Conservation (phyloP, 2,888 invertebrate genomes). For the Zeuzera pyrina region DNA sequence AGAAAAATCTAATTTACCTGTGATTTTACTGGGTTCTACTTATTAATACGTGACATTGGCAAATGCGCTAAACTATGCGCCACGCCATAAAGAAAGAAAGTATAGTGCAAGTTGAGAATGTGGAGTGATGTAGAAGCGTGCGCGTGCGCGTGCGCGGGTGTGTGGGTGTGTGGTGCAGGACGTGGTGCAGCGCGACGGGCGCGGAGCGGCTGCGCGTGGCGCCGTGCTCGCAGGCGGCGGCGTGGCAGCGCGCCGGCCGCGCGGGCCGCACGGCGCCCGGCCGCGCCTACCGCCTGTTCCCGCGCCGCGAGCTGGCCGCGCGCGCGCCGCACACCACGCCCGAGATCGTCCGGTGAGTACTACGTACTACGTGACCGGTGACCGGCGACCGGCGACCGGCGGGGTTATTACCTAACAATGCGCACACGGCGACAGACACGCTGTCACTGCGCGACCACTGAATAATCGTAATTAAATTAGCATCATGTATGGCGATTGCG, state of each 20-base stretch:
- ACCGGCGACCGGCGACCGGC: no score
- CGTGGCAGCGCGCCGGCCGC: conserved; percentile 93
- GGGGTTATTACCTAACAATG: no score
- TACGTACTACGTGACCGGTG: no score
- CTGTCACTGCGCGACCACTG: no score
- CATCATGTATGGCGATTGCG: no score
- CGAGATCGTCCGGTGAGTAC: conserved; percentile 82
- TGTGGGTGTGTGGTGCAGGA: conserved; percentile 44
- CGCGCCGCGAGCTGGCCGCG: conserved; percentile 80
- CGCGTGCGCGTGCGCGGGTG: neutral
- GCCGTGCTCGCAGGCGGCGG: conserved; percentile 91
- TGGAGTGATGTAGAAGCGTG: neutral
- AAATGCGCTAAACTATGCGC: no score
- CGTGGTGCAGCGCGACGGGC: conserved; percentile 86
- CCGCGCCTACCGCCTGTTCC: conserved; percentile 89
- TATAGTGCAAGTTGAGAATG: neutral
- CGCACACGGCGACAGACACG: no score
- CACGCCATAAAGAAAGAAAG: no score
- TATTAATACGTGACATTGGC: no score
- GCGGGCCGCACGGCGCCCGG: conserved; percentile 92
- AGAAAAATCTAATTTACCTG: no score
- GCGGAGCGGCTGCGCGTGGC: conserved; percentile 88
- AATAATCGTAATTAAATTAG: no score
- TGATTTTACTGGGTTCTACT: no score
- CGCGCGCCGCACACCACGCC: conserved; percentile 84